Evolutionary conservation across 92 coral and sea anemone genomes (phyloP).

Genomic region (Porites divaricata): DNA sequence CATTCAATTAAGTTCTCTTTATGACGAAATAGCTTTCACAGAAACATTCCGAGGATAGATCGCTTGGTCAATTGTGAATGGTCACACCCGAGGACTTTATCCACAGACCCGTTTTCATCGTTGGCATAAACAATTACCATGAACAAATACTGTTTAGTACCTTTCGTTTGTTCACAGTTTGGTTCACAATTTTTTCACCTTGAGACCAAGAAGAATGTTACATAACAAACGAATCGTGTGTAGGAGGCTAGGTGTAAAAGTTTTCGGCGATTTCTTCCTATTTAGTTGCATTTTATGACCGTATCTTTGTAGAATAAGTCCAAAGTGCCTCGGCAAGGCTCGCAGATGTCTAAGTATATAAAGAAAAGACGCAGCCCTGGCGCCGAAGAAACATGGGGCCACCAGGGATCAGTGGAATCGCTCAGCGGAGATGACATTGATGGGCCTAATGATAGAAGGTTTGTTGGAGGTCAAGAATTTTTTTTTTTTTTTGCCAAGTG

Average conservation of each 20-base stretch:
- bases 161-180: no score
- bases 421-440: conserved; percentile 63
- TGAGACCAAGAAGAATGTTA: no score
- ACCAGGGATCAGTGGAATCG: conserved; percentile 68
- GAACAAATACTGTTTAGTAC: no score
- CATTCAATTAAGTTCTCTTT: no score
- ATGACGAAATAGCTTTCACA: no score
- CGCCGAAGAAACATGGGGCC: conserved; percentile 59
- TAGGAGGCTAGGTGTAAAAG: background rate
- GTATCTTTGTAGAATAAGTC: conserved; percentile 58
- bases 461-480: background rate
- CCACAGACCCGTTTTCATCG: no score
- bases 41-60: no score
- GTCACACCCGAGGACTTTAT: no score
- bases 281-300: background rate
- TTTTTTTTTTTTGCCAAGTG: background rate
- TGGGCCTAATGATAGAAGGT: conserved; percentile 29
- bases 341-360: conserved; percentile 93
- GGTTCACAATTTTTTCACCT: no score
- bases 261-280: background rate
- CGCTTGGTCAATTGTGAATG: no score
- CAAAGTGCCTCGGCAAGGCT: conserved; percentile 88
- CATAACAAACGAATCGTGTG: no score
- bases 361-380: conserved; percentile 44
- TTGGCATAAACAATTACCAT: no score